Evolutionary conservation across 1,140 invertebrate species (phyloP).

Genomic region (Vanessa tameamea): DNA sequence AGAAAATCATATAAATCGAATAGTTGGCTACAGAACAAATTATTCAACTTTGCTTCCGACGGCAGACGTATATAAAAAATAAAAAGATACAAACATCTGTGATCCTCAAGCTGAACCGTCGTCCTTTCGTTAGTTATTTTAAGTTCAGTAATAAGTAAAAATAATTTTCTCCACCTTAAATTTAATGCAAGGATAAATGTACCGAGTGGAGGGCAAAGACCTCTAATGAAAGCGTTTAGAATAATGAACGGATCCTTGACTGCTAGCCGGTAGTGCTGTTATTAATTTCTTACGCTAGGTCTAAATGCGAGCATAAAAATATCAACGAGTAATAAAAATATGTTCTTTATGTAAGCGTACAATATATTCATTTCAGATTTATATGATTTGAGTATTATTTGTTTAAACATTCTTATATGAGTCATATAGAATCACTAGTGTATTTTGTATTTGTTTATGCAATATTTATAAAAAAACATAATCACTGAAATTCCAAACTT

Average conservation of each 20-base stretch:
- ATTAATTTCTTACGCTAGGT: slow-evolving; percentile 13
- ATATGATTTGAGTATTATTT: too few relatives aligned
- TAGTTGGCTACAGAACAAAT: neutral
- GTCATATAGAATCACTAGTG: too few relatives aligned
- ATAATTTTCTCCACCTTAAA: slow-evolving; percentile 1
- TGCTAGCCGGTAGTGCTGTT: neutral
- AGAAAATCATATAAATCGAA: too few relatives aligned
- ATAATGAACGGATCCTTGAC: slow-evolving; percentile 16
- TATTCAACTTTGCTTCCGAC: neutral
- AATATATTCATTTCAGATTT: neutral
- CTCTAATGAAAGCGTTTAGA: slow-evolving; percentile 18
- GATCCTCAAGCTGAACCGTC: neutral
- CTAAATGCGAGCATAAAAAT: neutral
- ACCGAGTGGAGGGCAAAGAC: slow-evolving; percentile 17
- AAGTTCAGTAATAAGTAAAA: slow-evolving; percentile 18
- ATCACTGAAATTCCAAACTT: too few relatives aligned
- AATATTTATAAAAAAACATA: too few relatives aligned
- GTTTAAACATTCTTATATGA: too few relatives aligned
- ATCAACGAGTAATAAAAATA: neutral
- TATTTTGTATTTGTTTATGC: too few relatives aligned
- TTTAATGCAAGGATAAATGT: neutral
- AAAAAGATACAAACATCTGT: slow-evolving; percentile 1
- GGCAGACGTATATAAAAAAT: slow-evolving; percentile 1
- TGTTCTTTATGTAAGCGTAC: neutral
- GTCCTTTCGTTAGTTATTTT: slow-evolving; percentile 12